Evolutionary conservation across 2,888 invertebrate species (phyloP).

Genomic region (Aporophyla lueneburgensis): DNA sequence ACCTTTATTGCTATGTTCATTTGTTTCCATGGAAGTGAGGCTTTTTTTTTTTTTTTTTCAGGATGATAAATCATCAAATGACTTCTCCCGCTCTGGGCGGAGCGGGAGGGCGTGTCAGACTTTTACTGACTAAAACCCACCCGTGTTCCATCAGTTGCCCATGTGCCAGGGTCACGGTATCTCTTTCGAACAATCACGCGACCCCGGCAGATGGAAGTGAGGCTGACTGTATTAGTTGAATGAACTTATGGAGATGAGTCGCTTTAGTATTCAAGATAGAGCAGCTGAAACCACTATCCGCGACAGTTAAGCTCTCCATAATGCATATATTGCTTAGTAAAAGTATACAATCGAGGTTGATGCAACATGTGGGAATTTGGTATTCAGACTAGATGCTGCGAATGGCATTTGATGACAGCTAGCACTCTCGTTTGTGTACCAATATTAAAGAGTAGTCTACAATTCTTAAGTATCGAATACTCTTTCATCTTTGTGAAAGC

Average conservation of each 20-base stretch:
- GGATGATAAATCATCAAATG: too few species aligned
- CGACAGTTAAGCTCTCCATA: background rate
- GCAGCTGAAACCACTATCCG: constrained; percentile 9
- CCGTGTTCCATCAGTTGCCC: too few species aligned
- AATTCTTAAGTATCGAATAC: background rate
- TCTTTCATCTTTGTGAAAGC: background rate
- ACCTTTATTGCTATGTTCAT: background rate
- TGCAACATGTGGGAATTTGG: constrained; percentile 27
- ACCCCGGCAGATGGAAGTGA: too few species aligned
- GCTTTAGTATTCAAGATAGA: constrained; percentile 51
- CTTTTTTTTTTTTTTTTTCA: too few species aligned
- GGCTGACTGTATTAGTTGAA: constrained; percentile 21
- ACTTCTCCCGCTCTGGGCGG: too few species aligned
- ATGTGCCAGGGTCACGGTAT: too few species aligned
- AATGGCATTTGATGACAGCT: constrained; percentile 20
- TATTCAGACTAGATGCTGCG: constrained; percentile 17
- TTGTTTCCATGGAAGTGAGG: background rate
- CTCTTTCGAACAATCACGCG: too few species aligned
- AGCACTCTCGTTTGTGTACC: constrained; percentile 3
- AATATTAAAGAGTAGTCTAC: background rate
- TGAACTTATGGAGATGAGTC: constrained; percentile 12
- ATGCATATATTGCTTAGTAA: constrained; percentile 27
- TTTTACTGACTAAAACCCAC: too few species aligned
- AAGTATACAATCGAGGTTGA: constrained; percentile 10
- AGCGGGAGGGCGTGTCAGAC: too few species aligned